phyloP scores from a whole-genome alignment of 2,888 invertebrate genomes.

The Pharmacophagus antenor region DNA sequence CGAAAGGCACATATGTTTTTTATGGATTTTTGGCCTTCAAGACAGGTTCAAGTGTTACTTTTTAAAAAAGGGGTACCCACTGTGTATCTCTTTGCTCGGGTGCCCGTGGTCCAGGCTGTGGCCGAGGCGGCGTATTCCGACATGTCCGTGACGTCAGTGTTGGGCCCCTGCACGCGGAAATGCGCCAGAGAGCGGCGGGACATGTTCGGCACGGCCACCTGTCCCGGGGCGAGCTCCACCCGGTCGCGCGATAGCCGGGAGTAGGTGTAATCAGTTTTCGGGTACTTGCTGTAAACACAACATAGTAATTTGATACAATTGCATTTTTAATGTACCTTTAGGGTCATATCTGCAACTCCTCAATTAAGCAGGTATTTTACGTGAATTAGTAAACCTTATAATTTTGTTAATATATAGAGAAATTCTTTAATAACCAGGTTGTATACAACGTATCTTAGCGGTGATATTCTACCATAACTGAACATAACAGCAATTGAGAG shows the following conservation, averaged over 20 bases:
- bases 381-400: too few species aligned
- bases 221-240: slow-evolving; percentile 88
- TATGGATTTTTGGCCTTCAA: not conserved
- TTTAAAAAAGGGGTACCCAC: slow-evolving; percentile 46
- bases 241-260: slow-evolving; percentile 90
- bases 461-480: too few species aligned
- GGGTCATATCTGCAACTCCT: too few species aligned
- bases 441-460: too few species aligned
- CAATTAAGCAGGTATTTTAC: too few species aligned
- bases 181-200: slow-evolving; percentile 86
- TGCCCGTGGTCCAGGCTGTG: slow-evolving; percentile 48
- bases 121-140: slow-evolving; percentile 39
- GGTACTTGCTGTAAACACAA: slow-evolving; percentile 85
- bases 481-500: too few species aligned
- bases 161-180: slow-evolving; percentile 77
- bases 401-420: too few species aligned
- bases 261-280: slow-evolving; percentile 95
- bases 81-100: slow-evolving; percentile 59
- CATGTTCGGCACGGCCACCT: slow-evolving; percentile 94
- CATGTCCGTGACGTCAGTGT: slow-evolving; percentile 44
- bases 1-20: not conserved
- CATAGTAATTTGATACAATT: not conserved
- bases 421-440: too few species aligned
- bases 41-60: not conserved
- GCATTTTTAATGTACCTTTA: not conserved